Evolutionary conservation across 2,113 vertebrate genomes (phyloP).

Genomic region (Siniperca chuatsi): DNA sequence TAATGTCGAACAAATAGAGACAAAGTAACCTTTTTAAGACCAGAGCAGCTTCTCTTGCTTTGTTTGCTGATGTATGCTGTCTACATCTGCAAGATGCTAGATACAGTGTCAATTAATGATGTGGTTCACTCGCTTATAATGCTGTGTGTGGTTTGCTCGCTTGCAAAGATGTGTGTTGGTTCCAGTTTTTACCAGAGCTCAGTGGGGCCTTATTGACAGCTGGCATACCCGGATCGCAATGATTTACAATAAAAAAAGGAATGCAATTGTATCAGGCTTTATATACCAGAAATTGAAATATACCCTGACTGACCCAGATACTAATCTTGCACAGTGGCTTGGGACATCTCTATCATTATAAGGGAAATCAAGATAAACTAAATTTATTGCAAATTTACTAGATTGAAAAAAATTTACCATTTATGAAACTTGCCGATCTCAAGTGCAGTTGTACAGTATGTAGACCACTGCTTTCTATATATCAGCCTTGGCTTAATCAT

Average conservation of each 20-base stretch:
- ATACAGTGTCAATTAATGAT: background rate
- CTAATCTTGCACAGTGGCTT: background rate
- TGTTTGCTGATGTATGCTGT: background rate
- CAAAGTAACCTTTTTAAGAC: background rate
- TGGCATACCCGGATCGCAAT: background rate
- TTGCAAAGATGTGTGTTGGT: background rate
- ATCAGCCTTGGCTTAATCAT: background rate
- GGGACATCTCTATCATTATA: background rate
- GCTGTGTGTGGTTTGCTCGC: background rate
- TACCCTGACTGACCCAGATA: background rate
- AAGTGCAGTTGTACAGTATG: too few relatives aligned
- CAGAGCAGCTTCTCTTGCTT: background rate
- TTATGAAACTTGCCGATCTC: background rate
- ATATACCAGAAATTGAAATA: background rate
- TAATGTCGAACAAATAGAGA: background rate
- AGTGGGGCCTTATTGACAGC: background rate
- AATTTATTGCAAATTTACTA: background rate
- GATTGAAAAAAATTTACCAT: background rate
- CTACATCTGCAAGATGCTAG: too few relatives aligned
- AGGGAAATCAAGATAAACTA: background rate
- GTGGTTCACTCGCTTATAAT: background rate
- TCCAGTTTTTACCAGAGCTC: constrained; percentile 10
- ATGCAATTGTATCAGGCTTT: background rate
- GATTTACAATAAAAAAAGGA: background rate
- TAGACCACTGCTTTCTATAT: background rate